phyloP scores from a whole-genome alignment of 37 sponge, comb jelly and placozoan species.

The Hexactinellida sp. region DNA sequence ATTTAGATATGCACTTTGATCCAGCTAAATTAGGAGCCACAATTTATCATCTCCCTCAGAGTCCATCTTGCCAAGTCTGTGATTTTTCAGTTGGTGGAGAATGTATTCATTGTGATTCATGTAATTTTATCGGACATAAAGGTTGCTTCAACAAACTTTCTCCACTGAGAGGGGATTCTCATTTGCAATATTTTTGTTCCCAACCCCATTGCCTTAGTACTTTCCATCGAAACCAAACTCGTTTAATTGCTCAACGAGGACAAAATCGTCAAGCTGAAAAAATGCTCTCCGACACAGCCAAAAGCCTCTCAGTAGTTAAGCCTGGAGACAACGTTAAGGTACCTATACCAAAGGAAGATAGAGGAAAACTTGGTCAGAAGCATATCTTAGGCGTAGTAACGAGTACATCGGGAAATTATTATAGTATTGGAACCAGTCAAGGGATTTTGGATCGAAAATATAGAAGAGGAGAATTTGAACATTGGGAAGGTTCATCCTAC shows the following conservation, averaged over 20 bases:
- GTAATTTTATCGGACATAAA: background rate
- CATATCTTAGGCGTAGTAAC: background rate
- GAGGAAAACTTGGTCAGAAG: background rate
- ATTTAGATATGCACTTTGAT: background rate
- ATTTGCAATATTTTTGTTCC: background rate
- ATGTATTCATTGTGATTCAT: background rate
- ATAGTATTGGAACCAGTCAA: background rate
- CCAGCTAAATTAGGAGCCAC: background rate
- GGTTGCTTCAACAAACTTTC: background rate
- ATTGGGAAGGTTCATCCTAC: background rate
- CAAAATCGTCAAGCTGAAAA: background rate
- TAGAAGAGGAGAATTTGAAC: background rate
- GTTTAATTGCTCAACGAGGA: background rate
- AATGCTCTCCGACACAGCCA: background rate
- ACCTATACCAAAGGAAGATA: background rate
- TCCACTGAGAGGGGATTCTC: background rate
- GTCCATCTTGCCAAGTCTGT: background rate
- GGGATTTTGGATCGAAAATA: background rate
- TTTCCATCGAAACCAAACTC: background rate
- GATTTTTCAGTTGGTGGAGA: background rate
- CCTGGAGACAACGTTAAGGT: background rate
- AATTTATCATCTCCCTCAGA: background rate
- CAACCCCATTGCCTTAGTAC: background rate
- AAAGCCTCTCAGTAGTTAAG: background rate
- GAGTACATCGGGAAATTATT: background rate